Conservation (phyloP, 2,113 vertebrate species). For the Synodontis membranacea region DNA sequence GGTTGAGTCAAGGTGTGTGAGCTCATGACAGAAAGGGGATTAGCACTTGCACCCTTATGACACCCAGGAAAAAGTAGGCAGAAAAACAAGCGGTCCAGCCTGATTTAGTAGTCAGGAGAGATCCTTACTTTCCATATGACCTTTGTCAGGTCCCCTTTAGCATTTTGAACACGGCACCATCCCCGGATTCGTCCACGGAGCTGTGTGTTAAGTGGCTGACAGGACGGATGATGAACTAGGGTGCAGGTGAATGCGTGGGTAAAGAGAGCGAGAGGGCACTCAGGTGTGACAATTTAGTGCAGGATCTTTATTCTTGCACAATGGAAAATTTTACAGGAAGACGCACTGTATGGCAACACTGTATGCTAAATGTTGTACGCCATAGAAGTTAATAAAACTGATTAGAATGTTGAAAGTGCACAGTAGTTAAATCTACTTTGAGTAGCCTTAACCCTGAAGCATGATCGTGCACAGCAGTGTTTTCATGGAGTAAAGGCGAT, state of each 20-base stretch:
- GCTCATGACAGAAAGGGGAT: neutral
- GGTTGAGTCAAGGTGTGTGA: neutral
- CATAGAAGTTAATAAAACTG: neutral
- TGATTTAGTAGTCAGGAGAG: constrained; percentile 73
- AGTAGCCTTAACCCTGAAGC: neutral
- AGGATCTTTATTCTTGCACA: constrained; percentile 37
- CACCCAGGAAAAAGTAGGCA: neutral
- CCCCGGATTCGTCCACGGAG: constrained; percentile 58
- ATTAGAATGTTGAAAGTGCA: neutral
- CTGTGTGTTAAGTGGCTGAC: constrained; percentile 64
- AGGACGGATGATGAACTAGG: constrained; percentile 33
- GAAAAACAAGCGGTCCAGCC: constrained; percentile 41
- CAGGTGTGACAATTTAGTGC: constrained; percentile 34
- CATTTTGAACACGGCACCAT: constrained; percentile 74
- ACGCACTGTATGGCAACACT: neutral
- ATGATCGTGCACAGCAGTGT: neutral
- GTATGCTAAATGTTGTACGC: neutral
- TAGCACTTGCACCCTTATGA: neutral
- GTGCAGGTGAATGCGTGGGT: constrained; percentile 1
- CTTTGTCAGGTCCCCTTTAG: constrained; percentile 75
- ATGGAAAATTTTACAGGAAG: constrained; percentile 36
- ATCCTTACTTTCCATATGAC: constrained; percentile 73
- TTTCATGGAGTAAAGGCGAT: neutral
- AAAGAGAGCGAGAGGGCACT: constrained; percentile 42
- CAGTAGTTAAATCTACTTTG: neutral